Base-by-base conservation (phyloP, 2,888 invertebrate genomes). In the Latrodectus hesperus region DNA sequence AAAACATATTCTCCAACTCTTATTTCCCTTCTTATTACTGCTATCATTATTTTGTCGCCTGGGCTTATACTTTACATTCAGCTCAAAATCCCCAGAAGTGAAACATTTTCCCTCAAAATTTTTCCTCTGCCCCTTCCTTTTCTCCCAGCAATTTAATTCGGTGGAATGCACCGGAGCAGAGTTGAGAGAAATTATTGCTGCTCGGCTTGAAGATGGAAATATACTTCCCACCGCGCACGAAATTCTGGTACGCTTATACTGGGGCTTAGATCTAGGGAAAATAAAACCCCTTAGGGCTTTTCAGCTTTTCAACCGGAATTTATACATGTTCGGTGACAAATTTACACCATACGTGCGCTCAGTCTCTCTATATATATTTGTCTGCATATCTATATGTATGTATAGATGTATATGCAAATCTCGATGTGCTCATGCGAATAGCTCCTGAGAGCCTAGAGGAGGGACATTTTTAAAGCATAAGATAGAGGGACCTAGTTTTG, bases 361-460 rank as follows among this genome's bases (percentile, higher is more conserved):
- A 38, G 38, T 38, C 38, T 38, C 1, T 79, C 67, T 72, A 64
- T 14, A 26, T 52, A 52, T 16, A 22, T 71, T 10, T 71, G 51
- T 73, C 55, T 76, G 22, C n/a, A 55, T 51, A 75, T 38, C 70
- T 75, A 77, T 73, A 72, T 84, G 72, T 87, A 73, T 77, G 77
- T 81, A 81, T 81, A 81, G 81, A 87, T 87, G 77, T 87, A 87
- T 87, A 87, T 87, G 86, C 86, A 87, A 87, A 87, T 87, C 81
- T 75, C 16, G 55, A 52, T 64, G 17, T 72, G 73, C 53, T 81
- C 81, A 76, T 70, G 86, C 81, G 86, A 68, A 53, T n/a, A 74
- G 82, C 52, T 75, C 55, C 75, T 82, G 82, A 77, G 76, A 87
- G 67, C 79, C 74, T 17, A 64, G 6, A 55, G 78, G 78, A 60